Conservation (phyloP, 2,888 invertebrate species). For the Eupelmus urozonus region DNA sequence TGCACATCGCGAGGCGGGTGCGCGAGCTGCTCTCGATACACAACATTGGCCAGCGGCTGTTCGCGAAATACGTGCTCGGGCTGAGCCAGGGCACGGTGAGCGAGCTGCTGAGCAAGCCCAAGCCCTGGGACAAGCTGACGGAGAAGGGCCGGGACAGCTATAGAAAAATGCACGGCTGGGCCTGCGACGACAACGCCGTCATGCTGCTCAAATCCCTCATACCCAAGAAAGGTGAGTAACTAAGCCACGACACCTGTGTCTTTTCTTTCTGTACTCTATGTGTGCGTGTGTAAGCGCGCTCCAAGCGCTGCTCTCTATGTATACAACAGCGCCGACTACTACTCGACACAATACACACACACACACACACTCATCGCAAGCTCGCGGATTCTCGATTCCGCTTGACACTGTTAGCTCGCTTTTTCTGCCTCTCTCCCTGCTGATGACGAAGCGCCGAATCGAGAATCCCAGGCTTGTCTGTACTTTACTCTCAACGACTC, state of each 20-base stretch:
- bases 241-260: slow-evolving; percentile 66
- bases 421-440: slow-evolving; percentile 35
- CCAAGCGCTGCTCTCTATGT: slow-evolving; percentile 12
- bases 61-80: slow-evolving; percentile 98
- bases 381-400: slow-evolving; percentile 26
- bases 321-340: background rate
- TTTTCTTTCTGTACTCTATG: slow-evolving; percentile 56
- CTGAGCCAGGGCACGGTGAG: slow-evolving; percentile 98
- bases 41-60: slow-evolving; percentile 98
- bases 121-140: slow-evolving; percentile 99
- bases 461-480: slow-evolving; percentile 36
- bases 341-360: slow-evolving; percentile 7
- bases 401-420: background rate
- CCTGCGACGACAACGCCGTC: slow-evolving; percentile 97
- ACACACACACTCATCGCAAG: slow-evolving; percentile 4
- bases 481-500: slow-evolving; percentile 62
- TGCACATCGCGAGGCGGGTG: slow-evolving; percentile 94
- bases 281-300: slow-evolving; percentile 3
- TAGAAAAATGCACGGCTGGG: slow-evolving; percentile 99
- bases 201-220: slow-evolving; percentile 98
- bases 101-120: slow-evolving; percentile 98
- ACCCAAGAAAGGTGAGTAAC: slow-evolving; percentile 97
- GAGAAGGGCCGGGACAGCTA: slow-evolving; percentile 99
- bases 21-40: slow-evolving; percentile 96
- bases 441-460: slow-evolving; percentile 1